Conservation (phyloP, 2,113 vertebrate genomes). For the Planiliza haematocheilus region DNA sequence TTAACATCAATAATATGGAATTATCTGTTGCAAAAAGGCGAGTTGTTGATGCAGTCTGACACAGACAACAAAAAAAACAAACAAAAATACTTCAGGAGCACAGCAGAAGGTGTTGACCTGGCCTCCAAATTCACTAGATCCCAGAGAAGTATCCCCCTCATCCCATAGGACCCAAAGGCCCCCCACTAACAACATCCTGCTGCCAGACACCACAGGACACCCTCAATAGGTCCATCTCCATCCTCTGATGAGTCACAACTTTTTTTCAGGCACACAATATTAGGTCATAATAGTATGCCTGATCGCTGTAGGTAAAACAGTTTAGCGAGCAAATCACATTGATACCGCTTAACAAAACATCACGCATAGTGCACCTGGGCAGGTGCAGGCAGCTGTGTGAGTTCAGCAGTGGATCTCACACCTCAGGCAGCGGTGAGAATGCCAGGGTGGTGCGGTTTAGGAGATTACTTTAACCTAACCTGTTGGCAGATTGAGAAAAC, state of each 20-base stretch:
- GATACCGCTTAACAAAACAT: conserved; percentile 4
- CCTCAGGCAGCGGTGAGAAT: conserved; percentile 15
- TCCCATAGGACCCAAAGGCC: no score
- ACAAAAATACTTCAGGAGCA: no score
- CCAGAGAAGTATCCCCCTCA: no score
- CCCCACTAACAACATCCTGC: no score
- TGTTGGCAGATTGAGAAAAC: conserved; percentile 22
- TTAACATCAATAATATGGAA: no score
- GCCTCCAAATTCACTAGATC: not conserved
- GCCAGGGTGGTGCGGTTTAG: conserved; percentile 33
- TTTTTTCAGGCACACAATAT: not conserved
- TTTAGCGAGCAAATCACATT: not conserved
- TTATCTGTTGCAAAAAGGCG: no score
- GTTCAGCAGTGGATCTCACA: conserved; percentile 31
- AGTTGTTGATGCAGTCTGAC: no score
- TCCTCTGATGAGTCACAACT: no score
- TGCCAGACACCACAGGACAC: no score
- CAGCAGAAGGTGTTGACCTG: not conserved
- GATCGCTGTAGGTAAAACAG: not conserved
- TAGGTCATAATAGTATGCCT: no score
- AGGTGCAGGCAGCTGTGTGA: conserved; percentile 38
- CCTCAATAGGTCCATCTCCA: no score
- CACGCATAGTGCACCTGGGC: conserved; percentile 29
- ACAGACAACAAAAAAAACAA: no score
- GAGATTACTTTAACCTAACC: conserved; percentile 32